Evolutionary conservation across 2,888 invertebrate genomes (phyloP), one percentile per base, ranked within the genome.

Genomic region (Dendrolimus houi): DNA sequence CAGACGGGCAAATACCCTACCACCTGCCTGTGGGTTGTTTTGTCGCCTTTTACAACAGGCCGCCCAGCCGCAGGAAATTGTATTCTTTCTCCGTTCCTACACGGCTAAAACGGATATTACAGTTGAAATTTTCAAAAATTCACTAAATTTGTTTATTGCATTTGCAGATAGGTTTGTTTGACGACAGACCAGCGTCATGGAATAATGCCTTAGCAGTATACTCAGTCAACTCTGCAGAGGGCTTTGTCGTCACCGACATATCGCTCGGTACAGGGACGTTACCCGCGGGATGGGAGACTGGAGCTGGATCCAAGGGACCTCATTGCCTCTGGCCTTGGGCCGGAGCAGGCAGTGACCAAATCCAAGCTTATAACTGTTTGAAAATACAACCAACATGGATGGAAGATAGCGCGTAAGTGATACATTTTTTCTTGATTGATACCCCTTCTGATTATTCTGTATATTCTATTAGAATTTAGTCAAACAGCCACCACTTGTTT

Each of bases 351-450:
- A 91, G 92, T 64, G 80, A 78, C n/a, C 88, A 87, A 17, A 92
- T 95, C 60, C 80, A 93, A 42, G 91, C 94, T 54, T 92, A 92
- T 56, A 93, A 94, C 67, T 97, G 97, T 72, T 82, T 97, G 40
- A 94, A 94, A 74, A 95, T 96, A 62, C 94, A 95, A 74, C 96
- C 97, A 0, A 95, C 94, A 40, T 97, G 97, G 97, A 96, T 97
- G 96, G 92, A 92, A 69, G 94, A 96, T 62, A 74, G 81, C 62
- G 80, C 76, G 90, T 90, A 63, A 80, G 87, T 74, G 57, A 52
- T 10, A 41, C 12, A 12, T 1, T 8, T 10, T n/a, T 2, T 9
- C 56, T 54, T 52, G 55, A 59, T 58, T 64, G 73, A 85, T 63
- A 10, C 54, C 40, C 40, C 10, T 7, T 41, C 40, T 14, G 10